Percentiles rank a stretch among this genome's conserved stretches.
Conservation (phyloP, 37 sponge, comb jelly and placozoan species). For the Geodia barretti region DNA sequence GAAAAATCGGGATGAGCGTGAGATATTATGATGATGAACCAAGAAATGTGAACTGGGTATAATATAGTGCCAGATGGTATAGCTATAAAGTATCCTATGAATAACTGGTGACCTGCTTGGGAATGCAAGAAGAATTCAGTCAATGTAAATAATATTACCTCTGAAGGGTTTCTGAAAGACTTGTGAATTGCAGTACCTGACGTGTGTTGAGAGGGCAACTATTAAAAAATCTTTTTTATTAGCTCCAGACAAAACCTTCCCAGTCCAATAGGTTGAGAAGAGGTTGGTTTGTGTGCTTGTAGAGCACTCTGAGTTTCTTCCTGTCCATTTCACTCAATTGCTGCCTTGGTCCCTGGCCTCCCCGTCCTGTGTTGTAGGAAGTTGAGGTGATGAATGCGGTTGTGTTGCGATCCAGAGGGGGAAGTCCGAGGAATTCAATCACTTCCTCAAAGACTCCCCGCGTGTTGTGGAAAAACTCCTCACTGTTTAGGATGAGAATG, state of each 20-base stretch:
- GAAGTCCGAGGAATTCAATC: constrained; percentile 51
- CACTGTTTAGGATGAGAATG: constrained; percentile 71
- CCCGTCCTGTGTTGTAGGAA: constrained; percentile 52
- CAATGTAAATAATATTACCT: too few relatives aligned
- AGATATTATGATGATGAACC: too few relatives aligned
- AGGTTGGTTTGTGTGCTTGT: constrained; percentile 31
- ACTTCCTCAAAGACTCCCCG: constrained; percentile 46
- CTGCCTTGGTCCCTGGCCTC: not conserved
- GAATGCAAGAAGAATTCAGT: too few relatives aligned
- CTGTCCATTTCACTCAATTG: constrained; percentile 5
- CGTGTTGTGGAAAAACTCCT: constrained; percentile 65
- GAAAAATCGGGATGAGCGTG: too few relatives aligned
- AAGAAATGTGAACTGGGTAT: too few relatives aligned
- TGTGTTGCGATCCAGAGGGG: constrained; percentile 7
- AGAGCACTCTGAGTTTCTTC: constrained; percentile 30
- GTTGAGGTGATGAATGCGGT: constrained; percentile 24
- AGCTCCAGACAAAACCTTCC: constrained; percentile 39
- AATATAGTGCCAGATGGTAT: too few relatives aligned
- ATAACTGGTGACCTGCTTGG: too few relatives aligned
- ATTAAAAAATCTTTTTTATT: not conserved
- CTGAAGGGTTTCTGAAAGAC: too few relatives aligned
- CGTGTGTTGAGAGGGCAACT: too few relatives aligned
- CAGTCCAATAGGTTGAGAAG: constrained; percentile 52
- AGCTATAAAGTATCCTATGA: too few relatives aligned
- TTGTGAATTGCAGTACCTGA: too few relatives aligned